Evolutionary conservation across 2,113 vertebrate species (phyloP), one percentile per base, ranked within the genome.

Genomic region (Orycteropus afer): DNA sequence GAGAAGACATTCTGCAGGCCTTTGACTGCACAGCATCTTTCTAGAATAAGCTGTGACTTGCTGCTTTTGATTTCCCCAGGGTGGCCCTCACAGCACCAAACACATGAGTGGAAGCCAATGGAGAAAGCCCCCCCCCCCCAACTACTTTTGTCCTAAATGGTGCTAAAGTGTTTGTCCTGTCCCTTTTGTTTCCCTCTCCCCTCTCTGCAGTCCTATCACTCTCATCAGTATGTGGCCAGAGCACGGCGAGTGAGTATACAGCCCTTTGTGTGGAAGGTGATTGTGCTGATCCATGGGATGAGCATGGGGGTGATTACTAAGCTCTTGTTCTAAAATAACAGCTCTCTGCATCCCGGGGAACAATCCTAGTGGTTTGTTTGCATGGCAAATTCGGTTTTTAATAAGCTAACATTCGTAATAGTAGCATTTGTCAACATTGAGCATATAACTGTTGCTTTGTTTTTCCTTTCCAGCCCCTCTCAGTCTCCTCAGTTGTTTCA

Each of bases 201-300:
- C 99, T 97, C 86, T 96, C 98, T 98, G 94, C 99, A 99, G 99
- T 98, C 99, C 99, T 96, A 98, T 99, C 98, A 99, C 99, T 92
- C 99, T 99, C 98, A 99, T 99, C 99, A 99, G 99, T 98, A 99
- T 99, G 99, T 99, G 99, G 99, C 99, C 99, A 95, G 99, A 99
- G 97, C 99, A 99, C 98, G 99, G 99, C 96, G 99, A 99, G 99
- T 99, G 98, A 99, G 99, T 99, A 99, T 91, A 67, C 74, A 96
- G 89, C 40, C 57, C 69, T 78, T 20, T 90, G 0, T 86, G 78
- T 89, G 49, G 47, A 91, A 79, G 94, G 27, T 17, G 84, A 69
- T 5, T 90, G 34, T 59, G 91, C 71, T 15, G 22, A 20, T 94
- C 80, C 6, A 53, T 91, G 92, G 94, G 53, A 6, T 85, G 92